Percentiles rank a stretch among this genome's conserved stretches.
phyloP scores from a whole-genome alignment of 2,113 vertebrate species.

The Macrotus californicus region DNA sequence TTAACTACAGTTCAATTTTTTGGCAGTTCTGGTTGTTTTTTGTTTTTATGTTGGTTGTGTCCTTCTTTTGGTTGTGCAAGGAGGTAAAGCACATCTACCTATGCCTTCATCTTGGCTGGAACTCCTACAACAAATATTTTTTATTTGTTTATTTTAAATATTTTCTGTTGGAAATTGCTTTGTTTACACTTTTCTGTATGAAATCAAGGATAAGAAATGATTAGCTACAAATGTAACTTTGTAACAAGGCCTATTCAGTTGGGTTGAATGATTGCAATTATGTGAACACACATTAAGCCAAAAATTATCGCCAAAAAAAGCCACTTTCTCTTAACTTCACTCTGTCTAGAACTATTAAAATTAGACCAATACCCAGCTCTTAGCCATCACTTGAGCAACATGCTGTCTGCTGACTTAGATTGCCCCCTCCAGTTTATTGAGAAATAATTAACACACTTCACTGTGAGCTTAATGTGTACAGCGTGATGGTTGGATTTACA shows the following conservation, averaged over 20 bases:
- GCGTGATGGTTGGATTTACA: background rate
- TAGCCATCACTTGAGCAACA: background rate
- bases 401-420: background rate
- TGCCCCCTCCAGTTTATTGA: background rate
- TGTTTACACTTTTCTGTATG: background rate
- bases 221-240: background rate
- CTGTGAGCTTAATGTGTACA: background rate
- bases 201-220: slow-evolving; percentile 18
- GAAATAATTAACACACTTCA: background rate
- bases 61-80: too few species aligned
- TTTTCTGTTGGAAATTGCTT: background rate
- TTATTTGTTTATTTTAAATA: background rate
- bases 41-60: too few species aligned
- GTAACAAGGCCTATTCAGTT: background rate
- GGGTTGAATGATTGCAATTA: background rate
- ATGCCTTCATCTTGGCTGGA: too few species aligned
- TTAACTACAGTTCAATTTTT: too few species aligned
- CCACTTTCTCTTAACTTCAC: background rate
- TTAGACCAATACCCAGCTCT: background rate
- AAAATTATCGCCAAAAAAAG: background rate
- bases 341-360: background rate
- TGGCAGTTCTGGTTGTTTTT: too few species aligned
- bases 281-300: background rate
- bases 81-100: too few species aligned
- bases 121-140: background rate